phyloP scores from a whole-genome alignment of 92 coral and sea anemone species.

The Parazoanthus swiftii region DNA sequence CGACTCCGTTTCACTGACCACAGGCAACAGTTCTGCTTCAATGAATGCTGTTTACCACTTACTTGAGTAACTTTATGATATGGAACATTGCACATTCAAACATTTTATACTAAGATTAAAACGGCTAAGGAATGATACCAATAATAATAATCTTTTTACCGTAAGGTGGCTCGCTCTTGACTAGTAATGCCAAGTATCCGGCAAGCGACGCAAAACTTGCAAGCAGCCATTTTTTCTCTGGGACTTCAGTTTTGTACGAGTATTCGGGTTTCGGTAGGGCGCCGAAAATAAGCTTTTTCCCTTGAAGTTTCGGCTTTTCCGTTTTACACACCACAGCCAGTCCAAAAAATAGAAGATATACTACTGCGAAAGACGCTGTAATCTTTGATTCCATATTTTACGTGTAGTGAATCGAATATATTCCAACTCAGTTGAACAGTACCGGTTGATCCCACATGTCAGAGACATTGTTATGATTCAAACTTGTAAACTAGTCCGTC shows the following conservation, averaged over 20 bases:
- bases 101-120: neutral
- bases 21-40: constrained; percentile 5
- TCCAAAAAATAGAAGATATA: neutral
- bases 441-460: constrained; percentile 19
- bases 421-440: constrained; percentile 9
- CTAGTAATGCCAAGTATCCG: constrained; percentile 49
- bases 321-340: neutral
- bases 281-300: constrained; percentile 8
- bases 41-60: neutral
- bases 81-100: constrained; percentile 2
- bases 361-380: neutral
- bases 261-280: constrained; percentile 14
- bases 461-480: constrained; percentile 2
- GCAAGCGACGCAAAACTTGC: constrained; percentile 70
- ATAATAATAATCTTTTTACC: constrained; percentile 50
- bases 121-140: neutral
- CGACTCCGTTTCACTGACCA: neutral
- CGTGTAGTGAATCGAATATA: neutral
- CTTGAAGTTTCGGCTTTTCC: constrained; percentile 27
- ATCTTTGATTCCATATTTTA: neutral
- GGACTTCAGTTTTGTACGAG: constrained; percentile 53
- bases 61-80: neutral
- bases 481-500: neutral
- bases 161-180: constrained; percentile 72
- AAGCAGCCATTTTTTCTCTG: constrained; percentile 66